Evolutionary conservation across 2,797 vertebrate species (phyloP).

Genomic region (Accipiter minullus): DNA sequence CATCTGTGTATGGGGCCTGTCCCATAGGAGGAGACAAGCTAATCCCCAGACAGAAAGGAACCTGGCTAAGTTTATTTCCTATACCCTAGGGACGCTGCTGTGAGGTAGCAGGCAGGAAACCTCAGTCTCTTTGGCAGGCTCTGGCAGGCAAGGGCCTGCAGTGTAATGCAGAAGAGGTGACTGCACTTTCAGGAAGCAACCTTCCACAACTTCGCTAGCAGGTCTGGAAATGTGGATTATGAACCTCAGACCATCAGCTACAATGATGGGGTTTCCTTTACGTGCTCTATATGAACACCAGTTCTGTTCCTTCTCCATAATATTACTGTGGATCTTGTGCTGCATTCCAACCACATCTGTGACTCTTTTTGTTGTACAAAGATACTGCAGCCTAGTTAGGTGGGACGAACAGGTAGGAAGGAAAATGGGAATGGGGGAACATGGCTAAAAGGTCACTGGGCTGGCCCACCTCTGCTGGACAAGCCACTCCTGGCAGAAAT

Average conservation of each 20-base stretch:
- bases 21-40: neutral
- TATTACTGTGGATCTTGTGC: too few relatives aligned
- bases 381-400: neutral
- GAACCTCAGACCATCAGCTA: neutral
- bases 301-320: neutral
- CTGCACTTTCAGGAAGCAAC: neutral
- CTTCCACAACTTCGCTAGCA: neutral
- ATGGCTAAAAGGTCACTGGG: neutral
- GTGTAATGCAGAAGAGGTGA: neutral
- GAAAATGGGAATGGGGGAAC: neutral
- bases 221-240: neutral
- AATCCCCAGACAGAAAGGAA: neutral
- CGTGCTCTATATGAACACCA: fast-evolving
- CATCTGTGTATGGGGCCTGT: neutral
- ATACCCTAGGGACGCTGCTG: neutral
- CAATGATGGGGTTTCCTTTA: neutral
- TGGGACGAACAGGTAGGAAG: neutral
- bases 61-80: neutral
- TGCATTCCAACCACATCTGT: neutral
- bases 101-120: neutral
- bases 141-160: conserved; percentile 22
- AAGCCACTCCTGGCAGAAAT: neutral
- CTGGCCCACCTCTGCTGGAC: neutral
- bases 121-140: neutral
- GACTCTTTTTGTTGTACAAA: neutral